phyloP scores from a whole-genome alignment of 2,797 vertebrate species.

The Myioborus miniatus region DNA sequence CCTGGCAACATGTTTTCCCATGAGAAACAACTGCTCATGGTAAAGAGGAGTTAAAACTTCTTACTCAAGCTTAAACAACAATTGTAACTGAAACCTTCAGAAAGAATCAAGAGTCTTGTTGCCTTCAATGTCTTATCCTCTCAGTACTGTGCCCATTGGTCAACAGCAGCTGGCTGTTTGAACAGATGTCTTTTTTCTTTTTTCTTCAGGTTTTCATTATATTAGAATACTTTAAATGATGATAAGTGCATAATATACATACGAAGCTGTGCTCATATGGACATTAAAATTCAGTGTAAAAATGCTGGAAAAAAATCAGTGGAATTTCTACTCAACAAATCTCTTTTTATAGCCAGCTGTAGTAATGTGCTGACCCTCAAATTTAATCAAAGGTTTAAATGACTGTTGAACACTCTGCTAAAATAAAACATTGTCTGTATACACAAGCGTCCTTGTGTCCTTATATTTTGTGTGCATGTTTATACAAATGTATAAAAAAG shows the following conservation, averaged over 20 bases:
- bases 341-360: not conserved
- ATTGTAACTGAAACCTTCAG: not conserved
- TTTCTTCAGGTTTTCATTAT: not conserved
- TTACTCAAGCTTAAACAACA: not conserved
- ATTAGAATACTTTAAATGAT: not conserved
- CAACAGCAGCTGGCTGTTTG: not conserved
- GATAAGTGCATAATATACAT: not conserved
- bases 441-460: not conserved
- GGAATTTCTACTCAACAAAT: not conserved
- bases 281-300: not conserved
- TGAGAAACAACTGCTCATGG: not conserved
- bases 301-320: not conserved
- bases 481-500: not conserved
- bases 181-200: not conserved
- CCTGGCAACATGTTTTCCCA: not conserved
- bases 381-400: not conserved
- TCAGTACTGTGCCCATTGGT: not conserved
- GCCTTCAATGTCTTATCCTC: not conserved
- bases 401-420: not conserved
- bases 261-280: not conserved
- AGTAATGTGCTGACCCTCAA: not conserved
- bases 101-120: not conserved
- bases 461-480: not conserved
- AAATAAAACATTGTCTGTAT: not conserved
- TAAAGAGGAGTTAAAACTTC: not conserved